These are phyloP conservation scores for Pycnonotus jocosus DNA, from an alignment of 2,113 vertebrate species.

Conservation along the genomic window DNA sequence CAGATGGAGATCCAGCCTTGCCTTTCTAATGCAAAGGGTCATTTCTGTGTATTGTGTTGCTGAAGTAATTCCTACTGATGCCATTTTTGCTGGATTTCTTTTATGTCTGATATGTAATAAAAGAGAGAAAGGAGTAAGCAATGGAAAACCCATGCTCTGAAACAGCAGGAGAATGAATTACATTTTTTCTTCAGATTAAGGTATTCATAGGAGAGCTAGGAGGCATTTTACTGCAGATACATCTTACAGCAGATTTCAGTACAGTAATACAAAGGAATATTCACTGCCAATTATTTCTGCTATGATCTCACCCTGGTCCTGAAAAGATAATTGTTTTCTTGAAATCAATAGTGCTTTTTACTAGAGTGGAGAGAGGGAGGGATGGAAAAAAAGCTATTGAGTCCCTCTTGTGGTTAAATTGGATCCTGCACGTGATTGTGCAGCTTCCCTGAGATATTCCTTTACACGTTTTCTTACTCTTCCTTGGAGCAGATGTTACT, in stretches of 20 bases:
- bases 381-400: background rate
- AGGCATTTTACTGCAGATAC: background rate
- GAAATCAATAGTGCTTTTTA: slow-evolving; percentile 36
- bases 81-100: background rate
- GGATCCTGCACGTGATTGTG: background rate
- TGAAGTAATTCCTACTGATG: background rate
- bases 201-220: background rate
- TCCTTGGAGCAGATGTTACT: background rate
- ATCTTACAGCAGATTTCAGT: background rate
- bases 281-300: slow-evolving; percentile 23
- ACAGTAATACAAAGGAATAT: slow-evolving; percentile 22
- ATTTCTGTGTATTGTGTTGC: background rate
- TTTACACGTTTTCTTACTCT: background rate
- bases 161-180: background rate
- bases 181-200: background rate
- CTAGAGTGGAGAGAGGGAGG: background rate
- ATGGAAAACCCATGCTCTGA: background rate
- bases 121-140: background rate
- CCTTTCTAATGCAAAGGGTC: background rate
- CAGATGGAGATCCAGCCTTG: background rate
- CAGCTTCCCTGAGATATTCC: background rate
- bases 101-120: background rate
- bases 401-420: slow-evolving; percentile 34
- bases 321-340: slow-evolving; percentile 44
- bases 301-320: slow-evolving; percentile 28